Evolutionary conservation across 2,797 vertebrate species (phyloP), one percentile per base, ranked within the genome.

Genomic region (Malurus leucopterus): DNA sequence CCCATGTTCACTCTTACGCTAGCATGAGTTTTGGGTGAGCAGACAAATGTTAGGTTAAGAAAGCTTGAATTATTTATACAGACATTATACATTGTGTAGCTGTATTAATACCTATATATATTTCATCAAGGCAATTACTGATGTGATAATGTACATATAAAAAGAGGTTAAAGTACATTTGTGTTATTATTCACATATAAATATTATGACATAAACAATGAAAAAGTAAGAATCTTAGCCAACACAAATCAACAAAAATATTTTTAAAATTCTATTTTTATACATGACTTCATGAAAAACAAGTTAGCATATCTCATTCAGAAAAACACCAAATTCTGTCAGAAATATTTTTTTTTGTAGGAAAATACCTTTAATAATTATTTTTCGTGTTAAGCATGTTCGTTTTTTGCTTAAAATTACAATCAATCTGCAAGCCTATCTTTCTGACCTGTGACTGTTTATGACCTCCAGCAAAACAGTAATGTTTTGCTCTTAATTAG

Each of bases 1-100:
- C 51, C 65, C 43, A 30, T 74, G 67, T 84, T 90, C 84, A 86
- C 27, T 80, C 53, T 89, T 78, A 67, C 0, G 13, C 41, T 69
- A 92, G 21, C 78, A 86, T 11, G 30, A 91, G 59, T 82, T 74
- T 89, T 71, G 73, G n/a, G 18, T 88, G 34, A 7, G 1, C 79
- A 89, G 77, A 85, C 5, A 5, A 91, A 83, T 46, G 55, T 41
- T 53, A 53, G 21, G 47, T 58, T 80, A 77, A 85, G 61, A 70
- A 84, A 71, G 11, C 24, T 61, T 90, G 51, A 93, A 87, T 93
- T 94, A 92, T 94, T 90, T 92, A 93, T 75, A 32, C 7, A 55
- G 67, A 89, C 40, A 77, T 93, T 87, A 85, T 80, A 81, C 34
- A 78, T 88, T 77, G 73, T 93, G 73, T 78, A 91, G 44, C 34